Conservation (phyloP, 2,113 vertebrate species). For the Pseudopodoces humilis region DNA sequence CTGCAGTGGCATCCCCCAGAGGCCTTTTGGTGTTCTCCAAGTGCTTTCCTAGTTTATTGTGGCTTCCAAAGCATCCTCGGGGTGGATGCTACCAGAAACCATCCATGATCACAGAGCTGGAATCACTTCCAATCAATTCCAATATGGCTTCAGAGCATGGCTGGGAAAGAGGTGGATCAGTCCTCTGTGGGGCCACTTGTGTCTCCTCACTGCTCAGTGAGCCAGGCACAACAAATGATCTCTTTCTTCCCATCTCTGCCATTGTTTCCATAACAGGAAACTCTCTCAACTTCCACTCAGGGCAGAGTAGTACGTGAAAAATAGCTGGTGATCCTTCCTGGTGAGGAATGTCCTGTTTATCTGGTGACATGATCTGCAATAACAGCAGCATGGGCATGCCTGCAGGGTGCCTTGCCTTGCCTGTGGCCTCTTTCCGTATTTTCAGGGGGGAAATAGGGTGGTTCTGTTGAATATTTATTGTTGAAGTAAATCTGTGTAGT, state of each 20-base stretch:
- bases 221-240: not conserved
- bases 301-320: not conserved
- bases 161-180: not conserved
- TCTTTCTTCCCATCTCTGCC: not conserved
- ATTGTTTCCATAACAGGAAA: not conserved
- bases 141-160: not conserved
- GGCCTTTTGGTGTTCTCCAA: not conserved
- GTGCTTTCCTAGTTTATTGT: not conserved
- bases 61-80: not conserved
- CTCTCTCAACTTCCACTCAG: not conserved
- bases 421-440: not conserved
- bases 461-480: accelerated
- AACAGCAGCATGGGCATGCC: accelerated
- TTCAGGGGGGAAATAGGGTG: not conserved
- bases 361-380: not conserved
- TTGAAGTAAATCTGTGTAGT: not conserved
- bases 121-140: not conserved
- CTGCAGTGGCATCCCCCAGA: not conserved
- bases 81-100: not conserved
- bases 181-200: not conserved
- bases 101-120: not conserved
- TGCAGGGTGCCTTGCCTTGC: not conserved
- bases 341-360: not conserved
- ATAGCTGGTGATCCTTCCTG: not conserved
- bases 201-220: not conserved